Conservation (phyloP, 2,797 vertebrate species). For the Thalassophryne amazonica region DNA sequence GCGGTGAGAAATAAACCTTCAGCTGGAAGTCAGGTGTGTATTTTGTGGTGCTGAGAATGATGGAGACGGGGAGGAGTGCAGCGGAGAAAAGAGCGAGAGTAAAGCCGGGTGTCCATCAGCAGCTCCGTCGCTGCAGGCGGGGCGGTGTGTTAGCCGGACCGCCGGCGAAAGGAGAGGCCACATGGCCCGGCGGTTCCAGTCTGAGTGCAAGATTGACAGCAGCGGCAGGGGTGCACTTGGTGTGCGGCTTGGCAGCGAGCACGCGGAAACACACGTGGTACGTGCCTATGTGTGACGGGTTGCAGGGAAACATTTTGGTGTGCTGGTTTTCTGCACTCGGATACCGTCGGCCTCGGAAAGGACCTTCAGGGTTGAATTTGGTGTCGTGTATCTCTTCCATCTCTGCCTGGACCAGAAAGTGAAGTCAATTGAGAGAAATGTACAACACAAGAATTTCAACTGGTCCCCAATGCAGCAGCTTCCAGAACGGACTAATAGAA, state of each 20-base stretch:
- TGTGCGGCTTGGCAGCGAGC: constrained; percentile 32
- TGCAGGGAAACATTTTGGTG: constrained; percentile 51
- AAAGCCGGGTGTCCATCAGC: constrained; percentile 44
- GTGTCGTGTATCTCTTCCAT: constrained; percentile 35
- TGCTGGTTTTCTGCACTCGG: constrained; percentile 48
- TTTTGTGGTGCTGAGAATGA: constrained; percentile 23
- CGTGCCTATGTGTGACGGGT: constrained; percentile 57
- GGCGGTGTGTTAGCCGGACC: constrained; percentile 27
- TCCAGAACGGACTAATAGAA: too few relatives aligned
- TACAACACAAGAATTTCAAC: too few relatives aligned
- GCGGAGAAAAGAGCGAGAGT: background rate
- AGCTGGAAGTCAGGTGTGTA: constrained; percentile 18
- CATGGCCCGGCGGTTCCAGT: constrained; percentile 48
- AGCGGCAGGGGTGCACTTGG: constrained; percentile 42
- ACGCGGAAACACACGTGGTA: constrained; percentile 20
- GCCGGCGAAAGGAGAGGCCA: constrained; percentile 35
- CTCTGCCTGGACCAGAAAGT: constrained; percentile 17
- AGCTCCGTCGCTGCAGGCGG: constrained; percentile 29
- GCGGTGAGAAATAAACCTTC: constrained; percentile 40
- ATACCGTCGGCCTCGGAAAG: constrained; percentile 53
- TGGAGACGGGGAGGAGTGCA: background rate
- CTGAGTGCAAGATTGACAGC: constrained; percentile 61
- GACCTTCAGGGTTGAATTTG: constrained; percentile 18
- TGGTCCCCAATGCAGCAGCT: too few relatives aligned
- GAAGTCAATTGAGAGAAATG: constrained; percentile 9